Base-by-base conservation (phyloP, 1,140 invertebrate species). In the Tachypleus tridentatus region DNA sequence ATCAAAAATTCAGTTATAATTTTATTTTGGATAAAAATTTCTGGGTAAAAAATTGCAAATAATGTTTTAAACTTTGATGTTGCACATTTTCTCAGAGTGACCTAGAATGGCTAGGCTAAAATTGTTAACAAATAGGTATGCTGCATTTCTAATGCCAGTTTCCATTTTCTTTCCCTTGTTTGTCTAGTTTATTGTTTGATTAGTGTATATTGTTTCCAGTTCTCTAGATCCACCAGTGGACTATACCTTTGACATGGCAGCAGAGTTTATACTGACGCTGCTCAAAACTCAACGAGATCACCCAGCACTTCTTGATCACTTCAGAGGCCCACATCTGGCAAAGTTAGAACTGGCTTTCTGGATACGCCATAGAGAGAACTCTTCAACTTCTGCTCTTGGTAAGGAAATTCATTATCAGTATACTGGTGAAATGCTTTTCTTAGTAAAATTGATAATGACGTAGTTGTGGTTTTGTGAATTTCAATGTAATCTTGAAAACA, bases 281-380 rank as follows among this genome's bases (percentile, higher is more conserved):
- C 70, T 72, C 11, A 67, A 68, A 49, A 64, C 64, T 61, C 64
- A 69, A 51, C 64, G 67, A 64, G 68, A 72, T 29, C 29, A 51
- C 9, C 10, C 3, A 70, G 69, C 49, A 67, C 63, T 51, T 62
- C 48, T 76, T 64, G 81, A 29, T 80, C 80, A 64, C 74, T 86
- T 48, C 75, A 29, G 91, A 61, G 89, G 88, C 3, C 88, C 91
- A 1, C 88, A 87, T 76, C 80, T 95, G 67, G 91, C 90, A 10
- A 80, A 85, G 29, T 78, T 96, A 61, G 87, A 92, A 74, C 78
- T 93, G 5, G 29, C 29, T 29, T 29, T 29, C 29, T 29, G 29
- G 29, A 29, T 84, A 84, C 79, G 77, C 84, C 72, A 77, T 88
- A 63, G 73, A 78, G 3, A 47, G 53, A 58, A 51, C 7, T 49